phyloP scores from a whole-genome alignment of 2,888 invertebrate species.

The Malacosoma neustria region DNA sequence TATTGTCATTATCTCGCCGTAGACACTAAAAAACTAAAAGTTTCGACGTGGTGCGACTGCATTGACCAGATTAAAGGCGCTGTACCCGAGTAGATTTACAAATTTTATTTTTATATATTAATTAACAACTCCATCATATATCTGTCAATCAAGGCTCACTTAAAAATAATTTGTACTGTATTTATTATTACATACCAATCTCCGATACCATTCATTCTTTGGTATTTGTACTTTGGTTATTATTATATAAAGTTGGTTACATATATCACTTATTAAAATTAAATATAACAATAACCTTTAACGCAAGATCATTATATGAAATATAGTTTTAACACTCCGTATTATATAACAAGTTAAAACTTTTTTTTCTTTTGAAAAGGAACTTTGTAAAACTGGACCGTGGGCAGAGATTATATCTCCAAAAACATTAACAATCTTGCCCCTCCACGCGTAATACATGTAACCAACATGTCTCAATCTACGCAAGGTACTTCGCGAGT shows the following conservation, averaged over 20 bases:
- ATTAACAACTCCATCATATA: neutral
- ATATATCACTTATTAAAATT: neutral
- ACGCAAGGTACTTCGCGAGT: slow-evolving; percentile 55
- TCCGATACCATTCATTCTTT: slow-evolving; percentile 44
- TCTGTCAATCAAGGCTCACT: slow-evolving; percentile 21
- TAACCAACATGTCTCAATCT: slow-evolving; percentile 18
- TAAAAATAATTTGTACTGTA: slow-evolving; percentile 71
- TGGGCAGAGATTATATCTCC: neutral
- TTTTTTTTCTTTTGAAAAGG: neutral
- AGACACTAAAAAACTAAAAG: too few relatives aligned
- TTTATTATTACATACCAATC: slow-evolving; percentile 49
- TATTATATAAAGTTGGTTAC: slow-evolving; percentile 5
- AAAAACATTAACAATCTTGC: neutral
- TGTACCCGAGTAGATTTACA: slow-evolving; percentile 52
- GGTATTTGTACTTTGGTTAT: slow-evolving; percentile 56
- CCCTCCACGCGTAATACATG: neutral
- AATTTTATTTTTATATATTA: slow-evolving; percentile 14
- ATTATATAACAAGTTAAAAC: neutral
- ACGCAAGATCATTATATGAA: slow-evolving; percentile 2
- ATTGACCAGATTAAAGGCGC: slow-evolving; percentile 40
- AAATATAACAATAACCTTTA: neutral
- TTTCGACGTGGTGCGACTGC: slow-evolving; percentile 73
- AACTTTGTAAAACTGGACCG: too few relatives aligned
- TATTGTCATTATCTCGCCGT: too few relatives aligned
- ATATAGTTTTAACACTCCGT: neutral